phyloP scores from a whole-genome alignment of 2,888 invertebrate genomes.

The Sminthurinus aureus region DNA sequence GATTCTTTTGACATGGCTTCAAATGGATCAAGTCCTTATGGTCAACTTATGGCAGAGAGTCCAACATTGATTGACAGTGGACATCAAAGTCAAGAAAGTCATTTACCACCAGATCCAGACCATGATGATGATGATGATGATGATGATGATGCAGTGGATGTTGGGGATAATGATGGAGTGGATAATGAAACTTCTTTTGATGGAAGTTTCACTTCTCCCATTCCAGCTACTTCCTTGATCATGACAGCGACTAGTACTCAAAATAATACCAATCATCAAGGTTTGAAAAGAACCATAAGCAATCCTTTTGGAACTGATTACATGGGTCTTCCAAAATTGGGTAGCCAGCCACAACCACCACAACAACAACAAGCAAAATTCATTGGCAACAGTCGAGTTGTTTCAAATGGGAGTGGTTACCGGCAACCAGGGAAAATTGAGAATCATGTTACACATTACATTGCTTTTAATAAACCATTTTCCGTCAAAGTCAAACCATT shows the following conservation, averaged over 20 bases:
- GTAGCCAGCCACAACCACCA: not conserved
- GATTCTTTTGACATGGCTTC: conserved; percentile 43
- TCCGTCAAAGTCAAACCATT: conserved; percentile 32
- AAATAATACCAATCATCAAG: not conserved
- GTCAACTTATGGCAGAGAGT: conserved; percentile 35
- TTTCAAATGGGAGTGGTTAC: not conserved
- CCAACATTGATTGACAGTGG: conserved; percentile 41
- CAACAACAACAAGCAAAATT: conserved; percentile 7
- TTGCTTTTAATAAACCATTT: conserved; percentile 37
- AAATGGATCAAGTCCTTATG: conserved; percentile 41
- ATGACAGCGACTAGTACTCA: too few species aligned
- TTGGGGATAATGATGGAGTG: not conserved
- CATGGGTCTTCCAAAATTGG: conserved; percentile 5
- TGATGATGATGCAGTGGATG: not conserved
- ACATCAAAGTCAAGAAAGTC: conserved; percentile 43
- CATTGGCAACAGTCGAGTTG: conserved; percentile 3
- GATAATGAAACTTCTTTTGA: not conserved
- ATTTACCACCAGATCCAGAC: conserved; percentile 13
- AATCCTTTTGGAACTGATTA: not conserved
- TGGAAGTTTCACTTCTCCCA: not conserved
- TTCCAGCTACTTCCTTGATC: not conserved
- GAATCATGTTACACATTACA: conserved; percentile 37
- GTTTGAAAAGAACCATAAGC: not conserved
- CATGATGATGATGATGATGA: conserved; percentile 7
- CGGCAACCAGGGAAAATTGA: conserved; percentile 36